phyloP scores from a whole-genome alignment of 2,113 vertebrate genomes.

The Falcunculus frontatus region DNA sequence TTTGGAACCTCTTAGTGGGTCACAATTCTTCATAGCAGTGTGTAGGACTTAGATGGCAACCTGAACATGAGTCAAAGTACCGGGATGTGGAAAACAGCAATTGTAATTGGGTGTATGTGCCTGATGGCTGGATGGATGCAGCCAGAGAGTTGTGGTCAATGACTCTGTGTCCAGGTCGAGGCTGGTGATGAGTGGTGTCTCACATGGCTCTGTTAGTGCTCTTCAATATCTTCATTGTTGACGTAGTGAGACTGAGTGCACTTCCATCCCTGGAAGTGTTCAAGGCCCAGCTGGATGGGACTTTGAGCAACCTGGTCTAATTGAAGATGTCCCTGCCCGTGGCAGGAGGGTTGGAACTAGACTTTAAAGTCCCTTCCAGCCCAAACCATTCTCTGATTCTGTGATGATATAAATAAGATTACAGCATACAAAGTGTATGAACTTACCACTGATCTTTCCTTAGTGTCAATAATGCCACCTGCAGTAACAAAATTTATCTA shows the following conservation, averaged over 20 bases:
- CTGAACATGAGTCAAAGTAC: background rate
- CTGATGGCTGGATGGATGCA: background rate
- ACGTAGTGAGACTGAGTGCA: background rate
- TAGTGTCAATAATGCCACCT: background rate
- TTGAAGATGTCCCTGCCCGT: background rate
- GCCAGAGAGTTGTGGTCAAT: background rate
- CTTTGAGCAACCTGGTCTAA: background rate
- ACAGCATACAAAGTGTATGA: background rate
- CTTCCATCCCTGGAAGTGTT: background rate
- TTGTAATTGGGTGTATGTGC: background rate
- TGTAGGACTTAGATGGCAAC: background rate
- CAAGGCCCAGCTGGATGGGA: background rate
- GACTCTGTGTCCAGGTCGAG: background rate
- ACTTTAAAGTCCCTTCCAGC: background rate
- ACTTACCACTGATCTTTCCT: background rate
- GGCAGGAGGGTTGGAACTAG: background rate
- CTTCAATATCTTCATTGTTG: background rate
- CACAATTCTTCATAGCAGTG: background rate
- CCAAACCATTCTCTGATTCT: background rate
- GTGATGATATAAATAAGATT: background rate
- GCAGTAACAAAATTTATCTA: background rate
- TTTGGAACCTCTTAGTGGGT: background rate
- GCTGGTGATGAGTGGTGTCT: background rate
- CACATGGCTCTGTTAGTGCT: background rate
- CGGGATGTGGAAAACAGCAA: accelerated